Evolutionary conservation across 2,797 vertebrate genomes (phyloP), one percentile per base, ranked within the genome.

Genomic region (Lateolabrax maculatus): DNA sequence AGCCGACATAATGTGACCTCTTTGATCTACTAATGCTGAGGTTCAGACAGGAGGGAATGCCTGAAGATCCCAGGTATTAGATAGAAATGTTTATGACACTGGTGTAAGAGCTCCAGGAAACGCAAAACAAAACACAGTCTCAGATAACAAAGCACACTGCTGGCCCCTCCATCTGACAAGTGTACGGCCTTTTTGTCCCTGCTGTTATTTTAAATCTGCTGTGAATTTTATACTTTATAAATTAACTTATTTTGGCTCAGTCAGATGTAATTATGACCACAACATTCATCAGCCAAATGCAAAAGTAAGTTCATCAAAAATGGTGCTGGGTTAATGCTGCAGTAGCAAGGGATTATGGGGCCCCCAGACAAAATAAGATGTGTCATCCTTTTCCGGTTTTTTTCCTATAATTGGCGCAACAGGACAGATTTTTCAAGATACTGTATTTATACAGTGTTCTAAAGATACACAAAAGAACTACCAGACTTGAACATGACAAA

Each of bases 31-130:
- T 69, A 66, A 86, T 56, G 43, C 77, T 31, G 29, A 68, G 51
- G 69, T 18, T 75, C 56, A 60, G 60, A 49, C 56, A 34, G 36
- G 44, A 67, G 57, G 9, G 25, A 11, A 3, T 3, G 13, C 18
- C 23, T 29, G 9, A 69, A 67, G 75, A 77, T 52, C 71, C 34
- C 36, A 46, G 74, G 68, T 52, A 75, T 82, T 75, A 81, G 23
- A 85, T 56, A 57, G 77, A 84, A 84, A 74, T 58, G 55, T 85
- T 83, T 62, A 71, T 41, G 60, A 71, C 69, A 39, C 21, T 23
- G 29, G n/a, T 12, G 48, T 41, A 9, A 39, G 23, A 58, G 75
- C 57, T 87, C 64, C 61, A 70, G 81, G 77, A 90, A 91, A 81
- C 2, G 27, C 49, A 61, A 73, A 72, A 81, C 84, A 85, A 84